These are phyloP conservation scores for Ciconia stormi DNA, from an alignment of 2,113 vertebrate genomes.

Conservation along the genomic window DNA sequence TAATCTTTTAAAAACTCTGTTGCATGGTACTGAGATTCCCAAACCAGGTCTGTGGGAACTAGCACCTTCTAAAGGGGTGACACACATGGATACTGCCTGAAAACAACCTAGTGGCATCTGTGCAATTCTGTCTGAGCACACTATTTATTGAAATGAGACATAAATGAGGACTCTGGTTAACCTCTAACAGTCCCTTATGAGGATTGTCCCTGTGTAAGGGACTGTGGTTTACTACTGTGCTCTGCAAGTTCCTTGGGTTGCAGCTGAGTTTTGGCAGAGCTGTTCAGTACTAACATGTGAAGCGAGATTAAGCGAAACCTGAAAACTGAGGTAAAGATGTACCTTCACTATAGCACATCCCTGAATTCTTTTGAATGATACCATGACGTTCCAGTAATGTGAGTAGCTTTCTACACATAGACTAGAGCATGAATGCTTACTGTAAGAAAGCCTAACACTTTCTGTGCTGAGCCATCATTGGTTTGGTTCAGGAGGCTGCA, in stretches of 20 bases:
- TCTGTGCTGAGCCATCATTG: background rate
- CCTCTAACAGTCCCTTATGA: background rate
- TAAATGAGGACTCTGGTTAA: background rate
- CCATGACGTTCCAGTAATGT: background rate
- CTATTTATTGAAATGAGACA: background rate
- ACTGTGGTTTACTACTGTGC: background rate
- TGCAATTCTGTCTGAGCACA: background rate
- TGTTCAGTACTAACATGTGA: background rate
- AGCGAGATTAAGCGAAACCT: background rate
- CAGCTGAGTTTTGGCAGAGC: background rate
- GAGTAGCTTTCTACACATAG: background rate
- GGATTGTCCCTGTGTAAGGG: background rate
- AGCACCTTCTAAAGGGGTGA: background rate
- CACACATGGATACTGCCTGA: background rate
- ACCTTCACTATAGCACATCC: background rate
- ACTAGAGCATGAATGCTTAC: background rate
- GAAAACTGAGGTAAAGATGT: background rate
- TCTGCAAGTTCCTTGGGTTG: background rate
- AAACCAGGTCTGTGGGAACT: background rate
- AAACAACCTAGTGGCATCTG: background rate
- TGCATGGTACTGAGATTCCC: background rate
- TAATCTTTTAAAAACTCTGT: background rate
- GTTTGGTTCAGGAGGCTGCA: background rate
- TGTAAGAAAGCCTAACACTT: background rate
- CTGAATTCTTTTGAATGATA: background rate